These are phyloP conservation scores for Caenorhabditis becei DNA, from an alignment of 2,888 invertebrate species.

Conservation along the genomic window DNA sequence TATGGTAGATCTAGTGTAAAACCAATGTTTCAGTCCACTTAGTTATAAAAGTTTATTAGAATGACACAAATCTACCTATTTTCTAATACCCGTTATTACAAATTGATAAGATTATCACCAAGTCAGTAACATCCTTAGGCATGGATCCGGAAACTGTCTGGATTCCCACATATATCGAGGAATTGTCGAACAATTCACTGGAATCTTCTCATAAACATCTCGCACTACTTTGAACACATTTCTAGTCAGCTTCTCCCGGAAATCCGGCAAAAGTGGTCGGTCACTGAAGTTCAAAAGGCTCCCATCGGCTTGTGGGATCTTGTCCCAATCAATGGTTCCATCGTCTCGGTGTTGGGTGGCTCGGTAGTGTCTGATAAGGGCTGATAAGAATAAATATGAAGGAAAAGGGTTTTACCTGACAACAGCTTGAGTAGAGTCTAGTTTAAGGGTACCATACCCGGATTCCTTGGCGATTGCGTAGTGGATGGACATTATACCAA, in stretches of 20 bases:
- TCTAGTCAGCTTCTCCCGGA: conserved; percentile 5
- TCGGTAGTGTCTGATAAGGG: conserved; percentile 28
- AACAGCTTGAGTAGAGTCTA: background rate
- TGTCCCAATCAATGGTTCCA: conserved; percentile 11
- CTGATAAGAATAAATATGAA: background rate
- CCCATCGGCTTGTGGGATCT: conserved; percentile 17
- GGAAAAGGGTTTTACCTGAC: conserved; percentile 6
- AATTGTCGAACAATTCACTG: conserved; percentile 21
- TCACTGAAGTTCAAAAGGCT: background rate
- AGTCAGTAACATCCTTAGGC: conserved; percentile 14
- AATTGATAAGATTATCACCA: conserved; percentile 1
- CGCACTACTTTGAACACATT: conserved; percentile 12
- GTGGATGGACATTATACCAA: conserved; percentile 41
- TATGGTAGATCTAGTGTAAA: background rate
- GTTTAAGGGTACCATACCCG: conserved; percentile 7
- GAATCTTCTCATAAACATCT: conserved; percentile 7
- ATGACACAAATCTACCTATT: background rate
- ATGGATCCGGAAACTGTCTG: conserved; percentile 14
- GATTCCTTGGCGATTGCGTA: conserved; percentile 24
- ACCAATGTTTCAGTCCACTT: background rate
- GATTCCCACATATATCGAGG: conserved; percentile 3
- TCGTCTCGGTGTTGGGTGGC: conserved; percentile 17
- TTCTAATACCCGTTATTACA: background rate
- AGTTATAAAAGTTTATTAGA: background rate
- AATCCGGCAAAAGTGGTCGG: conserved; percentile 5